phyloP scores from a whole-genome alignment of 2,113 vertebrate species.

The Neopipo cinnamomea region DNA sequence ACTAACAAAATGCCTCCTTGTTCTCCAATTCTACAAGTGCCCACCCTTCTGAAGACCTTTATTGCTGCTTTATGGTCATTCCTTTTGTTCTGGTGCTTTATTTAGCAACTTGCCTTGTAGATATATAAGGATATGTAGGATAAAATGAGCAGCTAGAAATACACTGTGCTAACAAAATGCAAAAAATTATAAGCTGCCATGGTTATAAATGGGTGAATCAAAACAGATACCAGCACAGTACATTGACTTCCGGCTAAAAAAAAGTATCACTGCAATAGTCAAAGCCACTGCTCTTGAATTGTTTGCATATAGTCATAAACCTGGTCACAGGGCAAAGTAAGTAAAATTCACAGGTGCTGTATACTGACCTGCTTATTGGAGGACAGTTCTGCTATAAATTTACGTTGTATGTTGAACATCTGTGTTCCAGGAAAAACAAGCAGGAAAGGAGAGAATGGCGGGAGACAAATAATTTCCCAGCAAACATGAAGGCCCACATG shows the following conservation, averaged over 20 bases:
- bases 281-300: not conserved
- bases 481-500: not conserved
- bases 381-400: not conserved
- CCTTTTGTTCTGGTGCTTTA: not conserved
- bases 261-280: not conserved
- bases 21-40: not conserved
- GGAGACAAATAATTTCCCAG: not conserved
- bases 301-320: not conserved
- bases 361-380: not conserved
- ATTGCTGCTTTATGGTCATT: not conserved
- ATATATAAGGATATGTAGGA: not conserved
- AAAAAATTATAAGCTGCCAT: not conserved
- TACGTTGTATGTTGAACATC: not conserved
- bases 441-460: not conserved
- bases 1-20: not conserved
- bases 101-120: not conserved
- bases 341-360: not conserved
- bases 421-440: not conserved
- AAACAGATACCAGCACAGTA: not conserved
- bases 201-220: not conserved
- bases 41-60: not conserved
- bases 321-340: not conserved
- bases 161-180: not conserved
- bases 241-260: not conserved
- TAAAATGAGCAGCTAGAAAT: not conserved